A percentile compares a stretch with the other conserved stretches of the same genome.
These are phyloP conservation scores for Bellardia pandia DNA, from an alignment of 2,888 invertebrate species.

Conservation along the genomic window DNA sequence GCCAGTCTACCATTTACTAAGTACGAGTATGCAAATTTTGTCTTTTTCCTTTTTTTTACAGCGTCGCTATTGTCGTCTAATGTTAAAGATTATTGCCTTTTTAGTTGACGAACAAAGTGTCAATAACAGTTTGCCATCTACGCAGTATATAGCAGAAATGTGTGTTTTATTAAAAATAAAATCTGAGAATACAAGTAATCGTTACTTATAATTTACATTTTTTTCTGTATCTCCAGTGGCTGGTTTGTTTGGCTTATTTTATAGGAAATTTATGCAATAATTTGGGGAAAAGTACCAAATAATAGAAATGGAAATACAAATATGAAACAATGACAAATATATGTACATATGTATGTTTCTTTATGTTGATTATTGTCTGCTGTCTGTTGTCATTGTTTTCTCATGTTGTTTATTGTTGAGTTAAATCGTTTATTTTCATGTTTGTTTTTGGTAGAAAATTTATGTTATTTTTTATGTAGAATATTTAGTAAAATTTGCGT, in stretches of 20 bases:
- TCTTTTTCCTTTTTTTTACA: background rate
- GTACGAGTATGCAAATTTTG: slow-evolving; percentile 47
- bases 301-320: slow-evolving; percentile 16
- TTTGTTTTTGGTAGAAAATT: background rate
- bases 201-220: slow-evolving; percentile 24
- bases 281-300: background rate
- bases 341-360: background rate
- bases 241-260: background rate
- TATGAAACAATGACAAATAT: background rate
- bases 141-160: slow-evolving; percentile 21
- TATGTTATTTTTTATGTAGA: background rate
- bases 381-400: background rate
- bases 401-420: slow-evolving; percentile 12
- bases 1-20: background rate
- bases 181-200: background rate
- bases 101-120: slow-evolving; percentile 21
- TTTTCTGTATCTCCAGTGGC: background rate
- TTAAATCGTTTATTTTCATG: background rate
- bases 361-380: background rate
- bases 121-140: slow-evolving; percentile 44
- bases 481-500: background rate
- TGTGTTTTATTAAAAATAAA: slow-evolving; percentile 16
- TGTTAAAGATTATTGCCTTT: slow-evolving; percentile 58
- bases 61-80: slow-evolving; percentile 5
- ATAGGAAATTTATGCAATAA: slow-evolving; percentile 16